phyloP scores from a whole-genome alignment of 2,797 vertebrate genomes.

The Rhodeus uyekii region DNA sequence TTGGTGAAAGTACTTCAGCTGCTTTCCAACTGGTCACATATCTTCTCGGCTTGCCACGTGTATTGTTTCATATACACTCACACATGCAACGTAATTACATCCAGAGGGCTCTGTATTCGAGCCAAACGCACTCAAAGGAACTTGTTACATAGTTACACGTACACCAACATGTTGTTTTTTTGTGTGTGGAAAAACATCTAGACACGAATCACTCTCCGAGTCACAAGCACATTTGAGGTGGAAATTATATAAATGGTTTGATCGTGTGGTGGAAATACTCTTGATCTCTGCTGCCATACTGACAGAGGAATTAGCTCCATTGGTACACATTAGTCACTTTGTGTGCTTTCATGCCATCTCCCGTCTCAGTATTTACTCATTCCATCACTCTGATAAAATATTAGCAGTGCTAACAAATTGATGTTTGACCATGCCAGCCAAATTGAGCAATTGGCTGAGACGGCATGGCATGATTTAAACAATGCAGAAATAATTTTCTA shows the following conservation, averaged over 20 bases:
- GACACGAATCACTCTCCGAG: neutral
- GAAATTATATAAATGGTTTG: neutral
- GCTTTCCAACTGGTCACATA: slow-evolving; percentile 27
- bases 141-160: neutral
- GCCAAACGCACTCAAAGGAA: neutral
- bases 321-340: neutral
- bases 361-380: slow-evolving; percentile 30
- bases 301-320: slow-evolving; percentile 1
- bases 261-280: neutral
- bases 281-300: slow-evolving; percentile 25
- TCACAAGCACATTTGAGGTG: neutral
- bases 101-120: neutral
- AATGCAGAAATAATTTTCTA: slow-evolving; percentile 9
- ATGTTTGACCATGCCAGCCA: slow-evolving; percentile 25
- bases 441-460: slow-evolving; percentile 29
- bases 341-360: slow-evolving; percentile 23
- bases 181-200: neutral
- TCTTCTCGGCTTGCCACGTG: slow-evolving; percentile 24
- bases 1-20: slow-evolving; percentile 28
- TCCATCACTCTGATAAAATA: slow-evolving; percentile 41
- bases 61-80: slow-evolving; percentile 27
- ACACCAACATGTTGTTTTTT: neutral
- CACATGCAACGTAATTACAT: slow-evolving; percentile 30
- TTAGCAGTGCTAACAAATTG: slow-evolving; percentile 29
- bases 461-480: slow-evolving; percentile 40